phyloP scores from a whole-genome alignment of 2,113 vertebrate species.

The Brachionichthys hirsutus region DNA sequence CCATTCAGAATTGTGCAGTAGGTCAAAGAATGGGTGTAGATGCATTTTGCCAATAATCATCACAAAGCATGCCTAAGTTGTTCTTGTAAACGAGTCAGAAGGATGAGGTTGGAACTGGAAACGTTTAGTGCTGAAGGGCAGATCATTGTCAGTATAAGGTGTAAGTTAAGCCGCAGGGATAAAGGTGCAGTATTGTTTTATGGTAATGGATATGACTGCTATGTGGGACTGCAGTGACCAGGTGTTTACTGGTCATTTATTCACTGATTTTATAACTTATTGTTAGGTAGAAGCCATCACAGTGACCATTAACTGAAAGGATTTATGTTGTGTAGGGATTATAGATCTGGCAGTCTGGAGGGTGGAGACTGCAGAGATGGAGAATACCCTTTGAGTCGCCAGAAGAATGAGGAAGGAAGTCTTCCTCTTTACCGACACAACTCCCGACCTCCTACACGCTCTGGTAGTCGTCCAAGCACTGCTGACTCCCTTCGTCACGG shows the following conservation, averaged over 20 bases:
- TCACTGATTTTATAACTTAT: neutral
- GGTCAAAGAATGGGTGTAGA: conserved; percentile 23
- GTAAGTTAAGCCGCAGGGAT: neutral
- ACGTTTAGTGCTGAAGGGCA: neutral
- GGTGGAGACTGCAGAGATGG: conserved; percentile 62
- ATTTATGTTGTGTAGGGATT: conserved; percentile 25
- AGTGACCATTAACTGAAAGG: neutral
- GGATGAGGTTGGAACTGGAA: neutral
- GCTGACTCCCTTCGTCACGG: conserved; percentile 68
- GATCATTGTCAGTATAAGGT: neutral
- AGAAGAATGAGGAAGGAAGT: conserved; percentile 53
- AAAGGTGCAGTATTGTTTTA: conserved; percentile 12
- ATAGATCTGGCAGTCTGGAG: conserved; percentile 17
- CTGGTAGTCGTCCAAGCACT: conserved; percentile 70
- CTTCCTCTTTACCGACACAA: conserved; percentile 49
- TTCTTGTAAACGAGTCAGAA: conserved; percentile 9
- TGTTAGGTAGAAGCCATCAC: neutral
- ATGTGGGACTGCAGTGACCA: neutral
- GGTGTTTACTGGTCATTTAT: neutral
- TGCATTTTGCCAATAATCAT: conserved; percentile 3
- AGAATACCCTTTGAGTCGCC: conserved; percentile 23
- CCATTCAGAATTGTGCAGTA: conserved; percentile 16
- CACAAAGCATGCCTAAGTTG: neutral
- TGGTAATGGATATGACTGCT: conserved; percentile 17
- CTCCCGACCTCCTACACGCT: conserved; percentile 60